Evolutionary conservation across 2,888 invertebrate species (phyloP), one percentile per base, ranked within the genome.

Genomic region (Stenolophus ochropezus): DNA sequence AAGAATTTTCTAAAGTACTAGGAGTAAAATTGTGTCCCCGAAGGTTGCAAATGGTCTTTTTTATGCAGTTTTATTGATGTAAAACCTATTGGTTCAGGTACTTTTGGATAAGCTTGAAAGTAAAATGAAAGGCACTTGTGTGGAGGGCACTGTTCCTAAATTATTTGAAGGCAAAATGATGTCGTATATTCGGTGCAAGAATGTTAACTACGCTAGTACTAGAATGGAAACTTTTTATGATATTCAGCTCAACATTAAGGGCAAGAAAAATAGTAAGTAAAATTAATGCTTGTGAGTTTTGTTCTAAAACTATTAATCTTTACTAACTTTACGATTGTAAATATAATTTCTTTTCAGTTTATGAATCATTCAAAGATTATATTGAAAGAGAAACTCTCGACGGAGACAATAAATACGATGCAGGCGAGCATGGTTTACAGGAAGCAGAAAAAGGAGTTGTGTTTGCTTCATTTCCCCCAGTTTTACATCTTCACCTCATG

Each of bases 101-200:
- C 91, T 99, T 21, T 90, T 99, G 86, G 99, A 99, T 89, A 99
- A 99, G 89, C 91, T 99, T 88, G 99, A 99, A 89, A 98, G 96
- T 87, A 98, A 99, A 91, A 99, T 99, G 99, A 99, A 99, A 89
- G 97, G 97, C 56, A 99, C 99, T 0, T 97, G 97, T 88, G 97
- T 99, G 0, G 98, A 98, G 89, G 98, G 98, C 83, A 98, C 98
- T 5, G 99, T 99, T 85, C 99, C 99, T 25, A 95, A 96, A 85
- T 91, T 99, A 82, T 99, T 99, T 89, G 98, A 98, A 89, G 99
- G 99, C 71, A 98, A 98, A 91, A 99, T 99, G 98, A 94, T 97
- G 21, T 99, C 99, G 0, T 99, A 97, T 89, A 98, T 99, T 85
- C 96, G 97, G 87, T 99, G 99, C 91, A 98, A 97, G 91, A 96